Evolutionary conservation across 2,888 invertebrate species (phyloP).

Genomic region (Scelioninae gen. 2): DNA sequence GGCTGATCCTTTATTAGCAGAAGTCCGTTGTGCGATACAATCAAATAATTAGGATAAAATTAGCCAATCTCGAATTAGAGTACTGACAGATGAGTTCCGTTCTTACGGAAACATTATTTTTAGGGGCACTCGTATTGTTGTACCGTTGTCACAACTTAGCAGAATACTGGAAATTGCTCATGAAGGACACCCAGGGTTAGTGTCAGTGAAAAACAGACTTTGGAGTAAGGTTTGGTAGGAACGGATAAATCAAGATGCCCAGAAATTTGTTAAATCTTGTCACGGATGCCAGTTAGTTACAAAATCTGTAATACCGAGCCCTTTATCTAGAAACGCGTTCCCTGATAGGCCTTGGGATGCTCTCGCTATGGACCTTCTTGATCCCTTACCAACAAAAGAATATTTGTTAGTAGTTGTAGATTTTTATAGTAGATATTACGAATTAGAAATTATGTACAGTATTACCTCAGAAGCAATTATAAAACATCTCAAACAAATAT

Average conservation of each 20-base stretch:
- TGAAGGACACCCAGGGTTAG: slow-evolving; percentile 68
- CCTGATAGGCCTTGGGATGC: slow-evolving; percentile 37
- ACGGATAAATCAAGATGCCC: slow-evolving; percentile 59
- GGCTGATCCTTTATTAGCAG: slow-evolving; percentile 5
- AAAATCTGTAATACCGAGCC: slow-evolving; percentile 8
- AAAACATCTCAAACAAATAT: slow-evolving; percentile 54
- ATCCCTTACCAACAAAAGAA: slow-evolving; percentile 54
- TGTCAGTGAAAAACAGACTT: slow-evolving; percentile 59
- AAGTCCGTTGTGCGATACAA: slow-evolving; percentile 38
- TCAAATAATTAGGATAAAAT: slow-evolving; percentile 41
- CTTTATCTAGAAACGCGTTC: slow-evolving; percentile 18
- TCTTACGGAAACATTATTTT: slow-evolving; percentile 50
- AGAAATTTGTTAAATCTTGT: slow-evolving; percentile 56
- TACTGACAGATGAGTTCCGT: slow-evolving; percentile 57
- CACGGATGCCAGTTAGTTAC: slow-evolving; percentile 58
- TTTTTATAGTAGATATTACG: slow-evolving; percentile 59
- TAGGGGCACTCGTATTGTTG: slow-evolving; percentile 51
- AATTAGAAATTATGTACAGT: slow-evolving; percentile 10
- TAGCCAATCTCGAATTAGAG: slow-evolving; percentile 30
- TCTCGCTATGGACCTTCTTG: slow-evolving; percentile 58
- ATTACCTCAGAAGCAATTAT: slow-evolving; percentile 57
- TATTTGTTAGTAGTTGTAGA: slow-evolving; percentile 59
- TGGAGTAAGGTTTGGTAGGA: slow-evolving; percentile 63
- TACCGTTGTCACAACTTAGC: neutral
- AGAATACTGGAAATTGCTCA: slow-evolving; percentile 59